A percentile compares a stretch with the other conserved stretches of the same genome.
Conservation (phyloP, 2,113 vertebrate species). For the Passer domesticus region DNA sequence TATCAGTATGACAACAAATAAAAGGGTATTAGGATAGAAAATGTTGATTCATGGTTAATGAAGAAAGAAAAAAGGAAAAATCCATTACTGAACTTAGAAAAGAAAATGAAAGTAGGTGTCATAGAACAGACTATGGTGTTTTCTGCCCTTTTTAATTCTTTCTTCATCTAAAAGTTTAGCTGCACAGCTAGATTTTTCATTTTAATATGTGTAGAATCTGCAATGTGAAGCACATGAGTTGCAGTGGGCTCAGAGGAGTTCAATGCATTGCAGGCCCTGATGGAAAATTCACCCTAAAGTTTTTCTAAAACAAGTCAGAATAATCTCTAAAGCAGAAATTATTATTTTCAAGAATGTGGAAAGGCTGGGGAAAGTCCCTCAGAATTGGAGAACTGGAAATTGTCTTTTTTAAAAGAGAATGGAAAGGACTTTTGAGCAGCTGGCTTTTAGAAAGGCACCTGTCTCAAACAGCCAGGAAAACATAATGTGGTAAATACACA, state of each 20-base stretch:
- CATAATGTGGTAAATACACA: background rate
- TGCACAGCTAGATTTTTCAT: background rate
- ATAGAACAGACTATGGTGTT: background rate
- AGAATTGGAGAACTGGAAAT: background rate
- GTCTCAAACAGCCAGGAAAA: background rate
- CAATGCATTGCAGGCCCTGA: background rate
- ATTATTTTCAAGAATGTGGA: background rate
- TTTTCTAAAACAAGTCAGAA: background rate
- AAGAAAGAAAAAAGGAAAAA: background rate
- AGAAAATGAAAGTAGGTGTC: background rate
- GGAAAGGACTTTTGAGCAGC: background rate
- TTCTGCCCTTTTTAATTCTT: background rate
- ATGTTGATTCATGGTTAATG: background rate
- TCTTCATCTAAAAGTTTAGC: background rate
- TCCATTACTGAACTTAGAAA: background rate
- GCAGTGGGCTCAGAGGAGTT: background rate
- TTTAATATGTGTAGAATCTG: background rate
- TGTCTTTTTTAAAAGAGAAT: background rate
- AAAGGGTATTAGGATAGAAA: background rate
- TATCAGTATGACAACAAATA: background rate
- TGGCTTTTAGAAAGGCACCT: background rate
- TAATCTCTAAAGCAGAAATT: background rate
- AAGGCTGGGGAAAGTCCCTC: background rate
- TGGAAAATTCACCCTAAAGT: conserved; percentile 1
- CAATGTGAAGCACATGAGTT: background rate